Conservation (phyloP, 1,140 invertebrate genomes). For the Neodiprion fabricii region DNA sequence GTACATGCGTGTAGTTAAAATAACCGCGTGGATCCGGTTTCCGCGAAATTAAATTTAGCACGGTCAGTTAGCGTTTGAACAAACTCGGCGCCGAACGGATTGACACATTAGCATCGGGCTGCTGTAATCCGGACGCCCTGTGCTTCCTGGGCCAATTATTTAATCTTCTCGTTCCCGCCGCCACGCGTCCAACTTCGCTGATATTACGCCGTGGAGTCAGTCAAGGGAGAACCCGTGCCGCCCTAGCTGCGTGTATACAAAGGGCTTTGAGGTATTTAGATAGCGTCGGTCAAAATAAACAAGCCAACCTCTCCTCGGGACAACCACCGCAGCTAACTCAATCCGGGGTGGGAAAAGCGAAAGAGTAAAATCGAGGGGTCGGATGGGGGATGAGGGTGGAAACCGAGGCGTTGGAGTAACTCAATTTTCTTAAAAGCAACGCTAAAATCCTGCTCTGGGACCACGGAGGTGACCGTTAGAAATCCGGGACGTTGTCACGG, state of each 20-base stretch:
- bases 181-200: neutral
- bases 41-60: no score
- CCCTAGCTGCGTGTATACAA: neutral
- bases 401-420: neutral
- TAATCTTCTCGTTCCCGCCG: neutral
- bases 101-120: neutral
- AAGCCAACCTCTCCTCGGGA: neutral
- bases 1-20: no score
- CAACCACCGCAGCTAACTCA: neutral
- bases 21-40: no score
- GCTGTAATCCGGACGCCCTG: no score
- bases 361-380: neutral
- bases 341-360: neutral
- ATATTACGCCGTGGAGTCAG: no score
- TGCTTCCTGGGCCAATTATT: neutral
- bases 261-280: slow-evolving; percentile 7
- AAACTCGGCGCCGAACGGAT: neutral
- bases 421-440: slow-evolving; percentile 2
- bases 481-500: neutral
- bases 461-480: neutral
- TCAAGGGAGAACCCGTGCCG: neutral
- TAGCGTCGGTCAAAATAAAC: slow-evolving; percentile 5
- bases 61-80: no score
- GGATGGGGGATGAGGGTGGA: neutral
- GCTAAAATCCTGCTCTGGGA: neutral